Evolutionary conservation across 2,888 invertebrate genomes (phyloP).

Genomic region (Volucella bombylans): DNA sequence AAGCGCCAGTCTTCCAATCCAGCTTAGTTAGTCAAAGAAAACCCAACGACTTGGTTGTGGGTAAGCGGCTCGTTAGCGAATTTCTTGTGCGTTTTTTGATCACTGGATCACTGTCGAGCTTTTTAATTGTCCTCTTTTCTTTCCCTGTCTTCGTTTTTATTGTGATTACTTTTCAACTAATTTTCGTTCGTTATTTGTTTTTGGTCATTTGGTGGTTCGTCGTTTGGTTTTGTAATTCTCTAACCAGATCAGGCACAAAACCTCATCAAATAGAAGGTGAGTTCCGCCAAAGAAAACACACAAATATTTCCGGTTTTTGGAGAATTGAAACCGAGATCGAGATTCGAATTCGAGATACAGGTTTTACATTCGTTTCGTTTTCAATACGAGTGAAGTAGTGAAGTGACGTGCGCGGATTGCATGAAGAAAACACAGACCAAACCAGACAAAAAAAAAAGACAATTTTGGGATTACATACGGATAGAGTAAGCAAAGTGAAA

Average conservation of each 20-base stretch:
- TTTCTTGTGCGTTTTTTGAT: constrained; percentile 31
- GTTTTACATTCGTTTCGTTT: constrained; percentile 49
- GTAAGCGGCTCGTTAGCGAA: constrained; percentile 24
- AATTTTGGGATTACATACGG: neutral
- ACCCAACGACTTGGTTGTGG: constrained; percentile 66
- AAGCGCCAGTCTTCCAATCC: constrained; percentile 45
- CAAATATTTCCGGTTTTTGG: constrained; percentile 64
- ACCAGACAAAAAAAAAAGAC: neutral
- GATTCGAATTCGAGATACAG: constrained; percentile 36
- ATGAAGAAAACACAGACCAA: neutral
- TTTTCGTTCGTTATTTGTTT: constrained; percentile 16
- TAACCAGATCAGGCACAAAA: constrained; percentile 18
- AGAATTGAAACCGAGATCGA: constrained; percentile 20
- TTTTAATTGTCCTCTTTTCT: constrained; percentile 8
- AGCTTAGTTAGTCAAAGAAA: constrained; percentile 66
- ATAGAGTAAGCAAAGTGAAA: constrained; percentile 48
- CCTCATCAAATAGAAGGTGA: constrained; percentile 48
- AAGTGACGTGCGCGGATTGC: constrained; percentile 47
- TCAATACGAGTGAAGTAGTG: constrained; percentile 21
- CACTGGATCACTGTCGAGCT: constrained; percentile 42
- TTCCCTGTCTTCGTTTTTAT: neutral
- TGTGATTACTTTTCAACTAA: constrained; percentile 5
- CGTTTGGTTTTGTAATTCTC: constrained; percentile 30
- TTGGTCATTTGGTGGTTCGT: constrained; percentile 23
- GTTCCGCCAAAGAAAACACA: constrained; percentile 47